Evolutionary conservation across 2,888 invertebrate species (phyloP), one percentile per base, ranked within the genome.

Genomic region (Orthosia gracilis): DNA sequence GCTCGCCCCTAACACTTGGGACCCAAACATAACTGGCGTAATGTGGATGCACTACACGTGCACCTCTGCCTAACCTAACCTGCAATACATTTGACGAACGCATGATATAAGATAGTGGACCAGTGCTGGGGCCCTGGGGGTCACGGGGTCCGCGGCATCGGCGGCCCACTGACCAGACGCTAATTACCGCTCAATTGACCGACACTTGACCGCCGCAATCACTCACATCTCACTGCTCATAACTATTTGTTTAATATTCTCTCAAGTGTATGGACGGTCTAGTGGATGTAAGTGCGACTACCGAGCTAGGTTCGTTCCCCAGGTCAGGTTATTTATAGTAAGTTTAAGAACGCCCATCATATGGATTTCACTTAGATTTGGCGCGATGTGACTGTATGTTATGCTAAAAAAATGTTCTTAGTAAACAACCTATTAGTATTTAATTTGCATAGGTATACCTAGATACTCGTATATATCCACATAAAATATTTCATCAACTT

Each of bases 171-270:
- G 84, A 84, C 86, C 84, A 82, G 72, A 18, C 71, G 52, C 72
- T 85, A 88, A 89, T 89, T 87, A 88, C 73, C 58, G 64, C 57
- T 75, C 90, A 90, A 88, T 90, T 89, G 89, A 89, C 84, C 85
- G 78, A 75, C 67, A 78, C 76, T 87, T 85, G 79, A 81, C 83
- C 83, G 75, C 57, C 80, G 55, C 76, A 66, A 69, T 73, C 66
- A 65, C 68, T 50, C 45, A 55, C 21, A n/a, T 62, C 61, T 78
- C 67, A 49, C 13, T 26, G 52, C 54, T 66, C 66, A 52, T 50
- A 45, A 54, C 58, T 47, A 18, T 55, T 40, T 55, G 40, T 62
- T 66, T 52, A 13, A 18, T 50, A 26, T 52, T 47, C 45, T 47
- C 21, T 52, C 21, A 49, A 11, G 18, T 49, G 7, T 23, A 1